phyloP scores from a whole-genome alignment of 2,113 vertebrate species.

The Holacanthus passer region DNA sequence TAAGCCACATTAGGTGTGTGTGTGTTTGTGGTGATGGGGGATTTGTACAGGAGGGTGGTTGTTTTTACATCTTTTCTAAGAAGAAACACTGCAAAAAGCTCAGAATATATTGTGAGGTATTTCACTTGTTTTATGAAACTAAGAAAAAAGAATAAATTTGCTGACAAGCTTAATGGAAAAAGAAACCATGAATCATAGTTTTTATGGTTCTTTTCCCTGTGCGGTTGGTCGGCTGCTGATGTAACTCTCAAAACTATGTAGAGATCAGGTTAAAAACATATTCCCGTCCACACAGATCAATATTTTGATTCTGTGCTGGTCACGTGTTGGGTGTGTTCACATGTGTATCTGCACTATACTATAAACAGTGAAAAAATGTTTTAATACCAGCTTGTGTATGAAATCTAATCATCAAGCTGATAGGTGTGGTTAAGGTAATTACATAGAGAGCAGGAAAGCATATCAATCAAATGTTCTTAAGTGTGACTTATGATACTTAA shows the following conservation, averaged over 20 bases:
- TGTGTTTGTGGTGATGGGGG: constrained; percentile 29
- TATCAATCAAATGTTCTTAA: neutral
- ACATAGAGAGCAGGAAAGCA: neutral
- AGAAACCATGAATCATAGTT: constrained; percentile 39
- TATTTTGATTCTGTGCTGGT: neutral
- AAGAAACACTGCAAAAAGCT: constrained; percentile 61
- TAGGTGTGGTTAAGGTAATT: constrained; percentile 1
- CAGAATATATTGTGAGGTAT: constrained; percentile 28
- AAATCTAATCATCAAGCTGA: neutral
- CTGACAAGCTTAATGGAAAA: constrained; percentile 64
- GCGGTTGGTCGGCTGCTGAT: constrained; percentile 21
- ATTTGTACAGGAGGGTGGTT: constrained; percentile 48
- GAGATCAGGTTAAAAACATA: constrained; percentile 31
- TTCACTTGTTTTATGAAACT: constrained; percentile 42
- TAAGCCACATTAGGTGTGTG: constrained; percentile 67
- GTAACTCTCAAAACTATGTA: constrained; percentile 29
- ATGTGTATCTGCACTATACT: neutral
- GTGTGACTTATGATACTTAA: neutral
- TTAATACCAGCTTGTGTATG: neutral
- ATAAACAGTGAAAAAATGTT: neutral
- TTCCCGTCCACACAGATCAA: neutral
- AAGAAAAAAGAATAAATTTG: constrained; percentile 57
- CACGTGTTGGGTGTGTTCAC: neutral
- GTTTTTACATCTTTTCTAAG: constrained; percentile 64
- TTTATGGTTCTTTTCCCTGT: neutral